Evolutionary conservation across 1,140 invertebrate species (phyloP).

Genomic region (Drosophila ananassae): DNA sequence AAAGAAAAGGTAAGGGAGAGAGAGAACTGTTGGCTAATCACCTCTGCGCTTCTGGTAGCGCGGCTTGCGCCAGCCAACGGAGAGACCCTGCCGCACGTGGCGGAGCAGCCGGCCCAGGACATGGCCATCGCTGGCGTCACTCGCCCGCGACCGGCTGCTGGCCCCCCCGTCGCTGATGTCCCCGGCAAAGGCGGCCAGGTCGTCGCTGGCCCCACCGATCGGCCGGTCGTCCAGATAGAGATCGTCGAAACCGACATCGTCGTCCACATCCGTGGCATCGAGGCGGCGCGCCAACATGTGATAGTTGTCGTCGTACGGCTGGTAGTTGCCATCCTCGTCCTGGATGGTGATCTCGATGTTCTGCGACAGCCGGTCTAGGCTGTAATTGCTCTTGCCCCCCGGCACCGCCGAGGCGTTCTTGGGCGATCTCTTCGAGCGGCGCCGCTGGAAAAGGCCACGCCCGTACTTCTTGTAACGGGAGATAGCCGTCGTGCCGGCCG

Average conservation of each 20-base stretch:
- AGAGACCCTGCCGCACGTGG: slow-evolving; percentile 71
- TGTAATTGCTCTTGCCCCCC: slow-evolving; percentile 71
- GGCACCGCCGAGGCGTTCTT: slow-evolving; percentile 30
- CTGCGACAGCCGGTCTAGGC: slow-evolving; percentile 72
- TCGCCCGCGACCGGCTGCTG: slow-evolving; percentile 65
- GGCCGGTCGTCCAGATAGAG: slow-evolving; percentile 70
- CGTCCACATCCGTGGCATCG: slow-evolving; percentile 45
- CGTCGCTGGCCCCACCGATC: slow-evolving; percentile 53
- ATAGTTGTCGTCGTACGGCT: slow-evolving; percentile 77
- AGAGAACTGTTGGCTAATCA: slow-evolving; percentile 64
- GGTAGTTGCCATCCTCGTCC: slow-evolving; percentile 80
- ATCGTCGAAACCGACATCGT: slow-evolving; percentile 76
- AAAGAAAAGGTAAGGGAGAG: slow-evolving; percentile 44
- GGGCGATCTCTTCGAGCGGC: slow-evolving; percentile 68
- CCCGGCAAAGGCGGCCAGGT: slow-evolving; percentile 58
- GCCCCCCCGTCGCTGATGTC: slow-evolving; percentile 74
- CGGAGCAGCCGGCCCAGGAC: slow-evolving; percentile 72
- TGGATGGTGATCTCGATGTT: slow-evolving; percentile 83
- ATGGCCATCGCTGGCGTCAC: slow-evolving; percentile 64
- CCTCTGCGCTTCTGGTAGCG: slow-evolving; percentile 83
- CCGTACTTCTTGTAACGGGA: slow-evolving; percentile 72
- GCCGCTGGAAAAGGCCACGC: slow-evolving; percentile 70
- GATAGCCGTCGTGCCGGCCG: slow-evolving; percentile 51
- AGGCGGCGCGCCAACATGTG: slow-evolving; percentile 48
- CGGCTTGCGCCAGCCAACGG: slow-evolving; percentile 80